Conservation (phyloP, 1,140 invertebrate species). For the Dryas iulia region DNA sequence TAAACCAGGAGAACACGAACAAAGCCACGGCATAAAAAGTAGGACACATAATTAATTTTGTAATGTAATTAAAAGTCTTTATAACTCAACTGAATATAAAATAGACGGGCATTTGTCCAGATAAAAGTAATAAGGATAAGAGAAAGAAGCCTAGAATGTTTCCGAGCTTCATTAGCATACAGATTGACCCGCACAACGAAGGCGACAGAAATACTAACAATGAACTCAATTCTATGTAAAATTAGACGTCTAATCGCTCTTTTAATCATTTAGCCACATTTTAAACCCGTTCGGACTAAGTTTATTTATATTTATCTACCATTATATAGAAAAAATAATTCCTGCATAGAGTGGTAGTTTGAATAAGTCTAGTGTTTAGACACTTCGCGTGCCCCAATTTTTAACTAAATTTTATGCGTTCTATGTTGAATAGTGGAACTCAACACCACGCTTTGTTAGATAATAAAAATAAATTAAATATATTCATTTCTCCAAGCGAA, state of each 20-base stretch:
- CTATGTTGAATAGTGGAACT: no score
- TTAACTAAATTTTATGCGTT: no score
- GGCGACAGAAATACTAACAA: constrained; percentile 50
- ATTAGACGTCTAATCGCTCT: constrained; percentile 33
- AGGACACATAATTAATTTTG: not conserved
- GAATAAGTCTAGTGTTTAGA: no score
- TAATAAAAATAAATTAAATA: no score
- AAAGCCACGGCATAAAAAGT: not conserved
- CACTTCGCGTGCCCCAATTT: no score
- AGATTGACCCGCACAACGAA: constrained; percentile 53
- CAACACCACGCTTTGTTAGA: no score
- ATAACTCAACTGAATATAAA: constrained; percentile 17
- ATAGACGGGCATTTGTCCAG: constrained; percentile 20
- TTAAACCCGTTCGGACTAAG: no score
- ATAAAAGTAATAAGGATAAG: constrained; percentile 28
- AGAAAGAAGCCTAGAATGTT: constrained; percentile 27
- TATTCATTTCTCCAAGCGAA: no score
- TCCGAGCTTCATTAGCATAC: constrained; percentile 61
- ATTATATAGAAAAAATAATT: no score
- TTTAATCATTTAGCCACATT: constrained; percentile 9
- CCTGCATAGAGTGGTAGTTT: no score
- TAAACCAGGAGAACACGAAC: no score
- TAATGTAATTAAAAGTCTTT: not conserved
- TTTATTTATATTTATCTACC: no score
- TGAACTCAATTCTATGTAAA: constrained; percentile 49